These are phyloP conservation scores for Perccottus glenii DNA, from an alignment of 2,113 vertebrate species.

Conservation along the genomic window DNA sequence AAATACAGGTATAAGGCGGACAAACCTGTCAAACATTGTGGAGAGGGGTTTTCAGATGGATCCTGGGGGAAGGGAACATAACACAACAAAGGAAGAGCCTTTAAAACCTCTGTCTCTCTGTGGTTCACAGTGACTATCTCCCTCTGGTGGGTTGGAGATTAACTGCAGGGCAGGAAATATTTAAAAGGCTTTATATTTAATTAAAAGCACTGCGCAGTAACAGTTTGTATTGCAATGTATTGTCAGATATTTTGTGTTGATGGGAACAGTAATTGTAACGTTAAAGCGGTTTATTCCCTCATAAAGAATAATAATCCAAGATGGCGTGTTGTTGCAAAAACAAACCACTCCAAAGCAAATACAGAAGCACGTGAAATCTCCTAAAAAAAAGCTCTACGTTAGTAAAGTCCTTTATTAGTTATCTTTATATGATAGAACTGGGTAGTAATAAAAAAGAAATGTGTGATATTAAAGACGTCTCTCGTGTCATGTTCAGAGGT, in stretches of 20 bases:
- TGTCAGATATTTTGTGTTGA: background rate
- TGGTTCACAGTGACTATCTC: background rate
- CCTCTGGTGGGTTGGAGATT: background rate
- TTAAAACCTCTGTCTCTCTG: background rate
- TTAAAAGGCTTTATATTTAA: too few species aligned
- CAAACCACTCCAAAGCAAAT: background rate
- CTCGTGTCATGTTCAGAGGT: background rate
- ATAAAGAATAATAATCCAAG: conserved; percentile 20
- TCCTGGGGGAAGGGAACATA: conserved; percentile 1
- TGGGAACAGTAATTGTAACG: background rate
- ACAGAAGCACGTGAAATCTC: background rate
- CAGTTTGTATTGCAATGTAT: background rate
- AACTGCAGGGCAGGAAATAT: background rate
- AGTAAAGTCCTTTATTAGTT: too few species aligned
- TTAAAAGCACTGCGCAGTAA: background rate
- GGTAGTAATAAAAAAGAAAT: background rate
- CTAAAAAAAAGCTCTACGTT: too few species aligned
- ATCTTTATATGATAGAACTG: too few species aligned
- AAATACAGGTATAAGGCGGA: background rate
- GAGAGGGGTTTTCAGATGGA: background rate
- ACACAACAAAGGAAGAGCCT: background rate
- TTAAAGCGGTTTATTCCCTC: background rate
- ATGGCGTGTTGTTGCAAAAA: background rate
- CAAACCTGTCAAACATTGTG: conserved; percentile 14
- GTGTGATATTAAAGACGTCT: background rate